Conservation (phyloP, 2,797 vertebrate species). For the Centroberyx gerrardi region DNA sequence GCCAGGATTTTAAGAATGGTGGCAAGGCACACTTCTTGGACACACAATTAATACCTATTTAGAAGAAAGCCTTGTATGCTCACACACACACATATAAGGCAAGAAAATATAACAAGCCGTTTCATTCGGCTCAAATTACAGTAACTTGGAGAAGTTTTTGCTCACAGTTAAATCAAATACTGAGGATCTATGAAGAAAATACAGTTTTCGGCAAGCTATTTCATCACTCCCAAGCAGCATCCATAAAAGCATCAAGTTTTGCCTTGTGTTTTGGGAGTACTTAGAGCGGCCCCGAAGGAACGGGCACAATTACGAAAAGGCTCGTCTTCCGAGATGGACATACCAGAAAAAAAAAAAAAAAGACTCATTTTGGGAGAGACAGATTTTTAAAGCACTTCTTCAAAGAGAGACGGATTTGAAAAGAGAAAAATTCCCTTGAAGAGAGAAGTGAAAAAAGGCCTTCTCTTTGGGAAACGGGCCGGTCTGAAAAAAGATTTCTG, state of each 20-base stretch:
- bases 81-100: background rate
- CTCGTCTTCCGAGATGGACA: too few species aligned
- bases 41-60: background rate
- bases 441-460: background rate
- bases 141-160: background rate
- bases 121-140: slow-evolving; percentile 13
- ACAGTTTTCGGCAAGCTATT: too few species aligned
- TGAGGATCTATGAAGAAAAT: background rate
- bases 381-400: slow-evolving; percentile 22
- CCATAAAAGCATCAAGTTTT: background rate
- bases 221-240: background rate
- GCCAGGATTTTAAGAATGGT: too few species aligned
- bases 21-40: background rate
- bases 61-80: background rate
- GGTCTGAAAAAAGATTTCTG: slow-evolving; percentile 27
- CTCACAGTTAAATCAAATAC: background rate
- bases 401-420: slow-evolving; percentile 11
- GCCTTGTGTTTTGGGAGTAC: background rate
- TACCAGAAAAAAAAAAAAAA: background rate
- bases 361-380: background rate
- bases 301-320: background rate
- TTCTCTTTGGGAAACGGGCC: slow-evolving; percentile 1
- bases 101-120: background rate
- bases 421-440: slow-evolving; percentile 11
- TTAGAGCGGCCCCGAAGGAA: background rate